Conservation (phyloP, 2,888 invertebrate species). For the Trissonchulus sp. region DNA sequence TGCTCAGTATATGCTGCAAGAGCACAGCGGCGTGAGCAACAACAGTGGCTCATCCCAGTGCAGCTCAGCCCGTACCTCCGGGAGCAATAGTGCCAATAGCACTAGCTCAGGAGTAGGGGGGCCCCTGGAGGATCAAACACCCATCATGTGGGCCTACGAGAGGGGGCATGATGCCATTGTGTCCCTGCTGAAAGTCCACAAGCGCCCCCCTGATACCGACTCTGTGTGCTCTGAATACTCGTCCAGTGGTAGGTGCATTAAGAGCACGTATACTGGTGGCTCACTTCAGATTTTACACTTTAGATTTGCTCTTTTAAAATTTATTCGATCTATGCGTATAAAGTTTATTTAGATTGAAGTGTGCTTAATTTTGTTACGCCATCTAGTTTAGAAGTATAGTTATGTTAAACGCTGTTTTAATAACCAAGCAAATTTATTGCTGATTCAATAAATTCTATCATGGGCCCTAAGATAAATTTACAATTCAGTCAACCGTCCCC, state of each 20-base stretch:
- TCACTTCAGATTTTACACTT: background rate
- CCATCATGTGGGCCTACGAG: slow-evolving; percentile 57
- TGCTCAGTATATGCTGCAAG: too few relatives aligned
- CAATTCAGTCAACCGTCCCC: too few relatives aligned
- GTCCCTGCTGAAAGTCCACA: slow-evolving; percentile 56
- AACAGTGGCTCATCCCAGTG: background rate
- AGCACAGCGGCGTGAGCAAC: background rate
- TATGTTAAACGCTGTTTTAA: too few relatives aligned
- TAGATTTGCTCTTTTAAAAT: too few relatives aligned
- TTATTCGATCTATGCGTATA: too few relatives aligned
- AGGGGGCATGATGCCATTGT: slow-evolving; percentile 57
- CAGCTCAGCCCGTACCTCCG: background rate
- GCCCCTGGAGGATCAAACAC: slow-evolving; percentile 53
- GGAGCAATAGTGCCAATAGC: slow-evolving; percentile 39
- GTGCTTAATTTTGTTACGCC: too few relatives aligned
- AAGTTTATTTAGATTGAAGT: too few relatives aligned
- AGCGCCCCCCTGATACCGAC: slow-evolving; percentile 53
- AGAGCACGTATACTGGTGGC: background rate
- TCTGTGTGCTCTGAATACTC: slow-evolving; percentile 56
- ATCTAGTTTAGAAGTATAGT: too few relatives aligned
- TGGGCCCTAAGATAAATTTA: too few relatives aligned
- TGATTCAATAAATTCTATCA: too few relatives aligned
- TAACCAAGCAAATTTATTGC: too few relatives aligned
- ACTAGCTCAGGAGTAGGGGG: slow-evolving; percentile 50
- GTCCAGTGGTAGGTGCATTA: slow-evolving; percentile 34